Evolutionary conservation across 2,113 vertebrate genomes (phyloP).

Genomic region (Galemys pyrenaicus): DNA sequence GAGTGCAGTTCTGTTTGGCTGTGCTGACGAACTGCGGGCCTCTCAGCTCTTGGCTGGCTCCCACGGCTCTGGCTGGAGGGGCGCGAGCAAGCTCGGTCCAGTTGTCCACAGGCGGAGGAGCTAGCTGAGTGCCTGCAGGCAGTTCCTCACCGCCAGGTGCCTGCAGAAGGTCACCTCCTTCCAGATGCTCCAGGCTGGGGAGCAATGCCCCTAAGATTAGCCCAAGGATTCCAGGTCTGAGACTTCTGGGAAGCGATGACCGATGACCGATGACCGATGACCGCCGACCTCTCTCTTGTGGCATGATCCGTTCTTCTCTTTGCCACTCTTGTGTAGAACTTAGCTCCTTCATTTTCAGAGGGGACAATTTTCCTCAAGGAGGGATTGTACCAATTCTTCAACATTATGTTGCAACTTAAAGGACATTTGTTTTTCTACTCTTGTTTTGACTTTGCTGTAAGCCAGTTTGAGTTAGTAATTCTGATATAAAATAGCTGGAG

Average conservation of each 20-base stretch:
- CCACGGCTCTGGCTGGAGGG: background rate
- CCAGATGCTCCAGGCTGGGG: background rate
- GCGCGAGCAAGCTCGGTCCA: background rate
- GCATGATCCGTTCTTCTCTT: background rate
- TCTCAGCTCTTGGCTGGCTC: background rate
- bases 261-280: no score
- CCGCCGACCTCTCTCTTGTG: background rate
- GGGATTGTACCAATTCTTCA: slow-evolving; percentile 8
- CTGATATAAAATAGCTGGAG: background rate
- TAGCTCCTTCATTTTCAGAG: slow-evolving; percentile 48
- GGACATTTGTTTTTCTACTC: slow-evolving; percentile 12
- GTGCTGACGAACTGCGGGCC: background rate
- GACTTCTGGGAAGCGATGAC: background rate
- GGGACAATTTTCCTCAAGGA: slow-evolving; percentile 34
- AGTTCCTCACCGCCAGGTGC: background rate
- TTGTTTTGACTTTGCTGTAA: slow-evolving; percentile 45
- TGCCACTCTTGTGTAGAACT: background rate
- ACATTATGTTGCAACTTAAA: background rate
- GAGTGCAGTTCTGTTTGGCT: background rate
- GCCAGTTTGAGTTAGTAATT: slow-evolving; percentile 8
- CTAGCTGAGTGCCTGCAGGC: no score
- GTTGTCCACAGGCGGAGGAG: background rate
- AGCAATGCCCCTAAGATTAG: background rate
- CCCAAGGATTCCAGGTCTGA: background rate
- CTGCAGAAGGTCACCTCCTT: background rate